phyloP scores from a whole-genome alignment of 2,113 vertebrate genomes.

The Hoplias malabaricus region DNA sequence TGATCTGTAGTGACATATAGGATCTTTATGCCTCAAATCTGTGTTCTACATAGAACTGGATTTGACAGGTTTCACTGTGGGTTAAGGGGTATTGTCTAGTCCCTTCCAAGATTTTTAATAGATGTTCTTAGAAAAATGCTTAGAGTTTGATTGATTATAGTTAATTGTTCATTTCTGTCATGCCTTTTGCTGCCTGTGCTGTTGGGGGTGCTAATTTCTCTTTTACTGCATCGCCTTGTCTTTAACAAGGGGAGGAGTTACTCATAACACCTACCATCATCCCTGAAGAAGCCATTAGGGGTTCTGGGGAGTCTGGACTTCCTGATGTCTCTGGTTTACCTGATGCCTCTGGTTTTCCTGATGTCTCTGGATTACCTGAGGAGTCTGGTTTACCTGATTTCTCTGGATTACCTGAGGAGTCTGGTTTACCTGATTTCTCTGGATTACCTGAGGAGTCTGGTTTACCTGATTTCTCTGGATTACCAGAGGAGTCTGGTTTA shows the following conservation, averaged over 20 bases:
- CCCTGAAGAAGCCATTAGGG: conserved; percentile 62
- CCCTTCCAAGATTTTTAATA: background rate
- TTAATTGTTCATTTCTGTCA: conserved; percentile 16
- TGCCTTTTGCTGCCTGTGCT: conserved; percentile 44
- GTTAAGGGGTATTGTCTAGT: conserved; percentile 25
- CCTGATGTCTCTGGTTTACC: conserved; percentile 52
- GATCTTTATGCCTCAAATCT: background rate
- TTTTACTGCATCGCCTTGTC: conserved; percentile 65
- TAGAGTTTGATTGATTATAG: conserved; percentile 3
- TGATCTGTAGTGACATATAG: background rate
- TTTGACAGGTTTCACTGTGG: background rate
- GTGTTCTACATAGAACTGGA: conserved; percentile 31
- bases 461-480: conserved; percentile 54
- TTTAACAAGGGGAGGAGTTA: conserved; percentile 75
- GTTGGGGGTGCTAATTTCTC: conserved; percentile 52
- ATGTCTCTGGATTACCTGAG: too few species aligned
- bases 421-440: conserved; percentile 51
- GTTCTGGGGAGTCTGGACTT: conserved; percentile 64
- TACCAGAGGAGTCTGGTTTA: conserved; percentile 49
- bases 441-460: background rate
- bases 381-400: background rate
- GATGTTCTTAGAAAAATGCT: background rate
- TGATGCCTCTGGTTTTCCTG: conserved; percentile 25
- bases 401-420: too few species aligned
- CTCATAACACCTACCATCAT: conserved; percentile 47